phyloP scores from a whole-genome alignment of 1,140 invertebrate genomes.

The Euura lappo region DNA sequence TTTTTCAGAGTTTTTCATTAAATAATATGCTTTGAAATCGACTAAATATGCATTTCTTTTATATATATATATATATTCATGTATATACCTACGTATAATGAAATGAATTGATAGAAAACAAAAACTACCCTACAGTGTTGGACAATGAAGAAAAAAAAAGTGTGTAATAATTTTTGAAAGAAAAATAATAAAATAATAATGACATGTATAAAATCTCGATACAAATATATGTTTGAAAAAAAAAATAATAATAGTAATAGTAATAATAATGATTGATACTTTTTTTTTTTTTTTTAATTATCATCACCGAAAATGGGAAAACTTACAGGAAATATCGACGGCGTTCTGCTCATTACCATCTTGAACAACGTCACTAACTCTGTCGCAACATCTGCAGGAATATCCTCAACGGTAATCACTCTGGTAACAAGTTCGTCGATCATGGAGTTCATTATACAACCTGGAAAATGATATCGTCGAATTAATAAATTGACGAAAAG shows the following conservation, averaged over 20 bases:
- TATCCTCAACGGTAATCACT: conserved; percentile 70
- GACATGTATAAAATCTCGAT: conserved; percentile 31
- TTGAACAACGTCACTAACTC: conserved; percentile 66
- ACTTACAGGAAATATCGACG: conserved; percentile 65
- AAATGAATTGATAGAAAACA: no score
- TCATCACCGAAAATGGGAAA: background rate
- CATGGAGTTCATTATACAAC: conserved; percentile 68
- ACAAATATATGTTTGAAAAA: conserved; percentile 55
- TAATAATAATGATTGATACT: background rate
- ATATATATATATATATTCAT: no score
- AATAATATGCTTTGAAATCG: no score
- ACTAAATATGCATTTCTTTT: no score
- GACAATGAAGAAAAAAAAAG: no score
- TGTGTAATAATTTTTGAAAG: no score
- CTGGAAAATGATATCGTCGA: conserved; percentile 37
- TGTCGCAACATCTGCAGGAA: conserved; percentile 67
- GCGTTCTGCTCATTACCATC: conserved; percentile 62
- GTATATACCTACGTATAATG: no score
- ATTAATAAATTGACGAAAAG: conserved; percentile 9
- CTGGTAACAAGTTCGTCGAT: conserved; percentile 66
- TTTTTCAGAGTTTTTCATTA: no score
- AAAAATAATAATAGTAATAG: conserved; percentile 17
- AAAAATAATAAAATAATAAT: conserved; percentile 40
- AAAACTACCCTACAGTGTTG: no score
- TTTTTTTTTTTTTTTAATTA: background rate